phyloP scores from a whole-genome alignment of 2,888 invertebrate species.

The Malacosoma neustria region DNA sequence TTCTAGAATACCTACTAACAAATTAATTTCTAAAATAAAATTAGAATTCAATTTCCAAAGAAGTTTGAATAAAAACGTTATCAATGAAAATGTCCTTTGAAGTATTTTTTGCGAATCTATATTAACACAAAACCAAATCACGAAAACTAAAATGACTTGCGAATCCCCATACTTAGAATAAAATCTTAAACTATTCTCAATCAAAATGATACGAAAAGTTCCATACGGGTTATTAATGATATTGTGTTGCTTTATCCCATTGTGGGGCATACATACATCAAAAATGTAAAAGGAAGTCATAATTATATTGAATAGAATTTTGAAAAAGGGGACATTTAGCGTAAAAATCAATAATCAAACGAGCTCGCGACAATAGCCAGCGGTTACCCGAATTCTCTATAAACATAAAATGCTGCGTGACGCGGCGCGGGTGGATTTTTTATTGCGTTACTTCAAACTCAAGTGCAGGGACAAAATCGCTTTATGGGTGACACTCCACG shows the following conservation, averaged over 20 bases:
- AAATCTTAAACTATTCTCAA: slow-evolving; percentile 16
- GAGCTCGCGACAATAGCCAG: slow-evolving; percentile 51
- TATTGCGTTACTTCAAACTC: slow-evolving; percentile 40
- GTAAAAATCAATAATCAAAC: slow-evolving; percentile 74
- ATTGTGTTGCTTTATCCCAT: slow-evolving; percentile 48
- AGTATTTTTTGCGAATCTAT: too few relatives aligned
- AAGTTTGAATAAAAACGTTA: too few relatives aligned
- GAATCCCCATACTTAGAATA: slow-evolving; percentile 5
- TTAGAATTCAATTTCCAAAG: too few relatives aligned
- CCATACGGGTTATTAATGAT: slow-evolving; percentile 67
- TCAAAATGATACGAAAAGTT: slow-evolving; percentile 35
- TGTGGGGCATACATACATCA: slow-evolving; percentile 52
- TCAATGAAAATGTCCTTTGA: too few relatives aligned
- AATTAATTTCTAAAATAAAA: too few relatives aligned
- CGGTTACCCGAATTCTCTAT: slow-evolving; percentile 66
- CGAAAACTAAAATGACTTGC: slow-evolving; percentile 25
- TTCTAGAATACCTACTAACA: too few relatives aligned
- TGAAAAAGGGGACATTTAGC: slow-evolving; percentile 65
- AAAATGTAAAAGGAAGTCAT: slow-evolving; percentile 58
- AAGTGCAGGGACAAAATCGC: slow-evolving; percentile 46
- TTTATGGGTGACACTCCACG: slow-evolving; percentile 25
- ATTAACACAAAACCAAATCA: too few relatives aligned
- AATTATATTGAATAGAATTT: slow-evolving; percentile 61
- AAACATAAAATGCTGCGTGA: slow-evolving; percentile 65
- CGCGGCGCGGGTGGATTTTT: slow-evolving; percentile 66